A percentile compares a stretch with the other conserved stretches of the same genome.
These are phyloP conservation scores for Burhinus oedicnemus DNA, from an alignment of 2,113 vertebrate species.

Conservation along the genomic window DNA sequence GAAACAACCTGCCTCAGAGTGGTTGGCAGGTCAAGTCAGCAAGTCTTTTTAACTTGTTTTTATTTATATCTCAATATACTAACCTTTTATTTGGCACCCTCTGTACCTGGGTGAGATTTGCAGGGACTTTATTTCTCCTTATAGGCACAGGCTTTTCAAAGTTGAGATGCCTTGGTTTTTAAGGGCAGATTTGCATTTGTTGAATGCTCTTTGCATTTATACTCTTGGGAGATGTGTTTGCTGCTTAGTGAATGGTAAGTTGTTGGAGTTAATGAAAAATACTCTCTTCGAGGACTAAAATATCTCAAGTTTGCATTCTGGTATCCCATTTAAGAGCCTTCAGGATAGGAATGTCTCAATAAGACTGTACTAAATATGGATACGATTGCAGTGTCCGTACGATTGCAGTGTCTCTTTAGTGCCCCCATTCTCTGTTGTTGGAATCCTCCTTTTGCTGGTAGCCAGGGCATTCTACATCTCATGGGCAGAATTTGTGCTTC, in stretches of 20 bases:
- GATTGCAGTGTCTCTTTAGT: not conserved
- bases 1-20: not conserved
- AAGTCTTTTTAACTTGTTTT: not conserved
- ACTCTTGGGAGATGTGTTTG: not conserved
- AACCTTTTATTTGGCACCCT: not conserved
- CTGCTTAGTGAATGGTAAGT: not conserved
- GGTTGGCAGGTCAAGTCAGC: not conserved
- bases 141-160: not conserved
- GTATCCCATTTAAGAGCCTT: not conserved
- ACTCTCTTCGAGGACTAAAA: not conserved
- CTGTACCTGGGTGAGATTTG: not conserved
- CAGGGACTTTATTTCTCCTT: not conserved
- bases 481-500: constrained; percentile 16
- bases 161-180: not conserved
- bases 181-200: not conserved
- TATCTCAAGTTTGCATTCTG: not conserved
- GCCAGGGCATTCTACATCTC: not conserved
- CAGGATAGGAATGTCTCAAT: not conserved
- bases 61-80: not conserved
- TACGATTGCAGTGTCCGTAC: not conserved
- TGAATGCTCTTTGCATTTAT: not conserved
- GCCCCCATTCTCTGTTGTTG: not conserved
- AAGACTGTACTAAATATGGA: not conserved
- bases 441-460: not conserved
- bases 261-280: not conserved